Evolutionary conservation across 1,140 invertebrate genomes (phyloP).

Genomic region (Stegodyphus mimosarum): DNA sequence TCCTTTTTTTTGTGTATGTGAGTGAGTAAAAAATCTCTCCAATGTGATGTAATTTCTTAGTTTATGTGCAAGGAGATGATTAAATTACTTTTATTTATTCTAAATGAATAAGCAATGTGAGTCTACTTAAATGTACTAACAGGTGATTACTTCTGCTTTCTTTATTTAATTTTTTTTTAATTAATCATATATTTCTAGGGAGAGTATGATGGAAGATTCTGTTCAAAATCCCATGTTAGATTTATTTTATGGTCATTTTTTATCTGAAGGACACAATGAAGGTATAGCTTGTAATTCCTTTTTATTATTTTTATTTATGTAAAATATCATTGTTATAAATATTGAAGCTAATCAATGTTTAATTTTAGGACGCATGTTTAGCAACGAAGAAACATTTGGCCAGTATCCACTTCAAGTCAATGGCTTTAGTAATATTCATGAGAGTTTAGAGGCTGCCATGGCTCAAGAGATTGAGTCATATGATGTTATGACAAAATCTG

Average conservation of each 20-base stretch:
- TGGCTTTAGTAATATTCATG: constrained; percentile 69
- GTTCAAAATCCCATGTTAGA: constrained; percentile 69
- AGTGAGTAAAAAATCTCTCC: no score
- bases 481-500: constrained; percentile 60
- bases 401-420: constrained; percentile 71
- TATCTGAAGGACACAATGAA: constrained; percentile 69
- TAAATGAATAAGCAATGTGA: no score
- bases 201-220: constrained; percentile 40
- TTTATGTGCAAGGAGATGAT: no score
- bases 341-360: not conserved
- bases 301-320: not conserved
- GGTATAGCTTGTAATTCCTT: constrained; percentile 63
- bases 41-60: no score
- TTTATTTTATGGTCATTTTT: constrained; percentile 71
- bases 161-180: not conserved
- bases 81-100: no score
- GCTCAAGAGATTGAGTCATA: constrained; percentile 63
- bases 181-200: not conserved
- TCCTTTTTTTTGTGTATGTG: no score
- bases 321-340: no score
- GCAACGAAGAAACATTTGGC: constrained; percentile 70
- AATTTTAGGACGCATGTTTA: constrained; percentile 44
- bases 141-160: not conserved
- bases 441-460: constrained; percentile 70
- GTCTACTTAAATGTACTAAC: no score